Percentiles rank a stretch among this genome's conserved stretches.
These are phyloP conservation scores for Nymphalis io DNA, from an alignment of 1,140 invertebrate genomes.

Conservation along the genomic window DNA sequence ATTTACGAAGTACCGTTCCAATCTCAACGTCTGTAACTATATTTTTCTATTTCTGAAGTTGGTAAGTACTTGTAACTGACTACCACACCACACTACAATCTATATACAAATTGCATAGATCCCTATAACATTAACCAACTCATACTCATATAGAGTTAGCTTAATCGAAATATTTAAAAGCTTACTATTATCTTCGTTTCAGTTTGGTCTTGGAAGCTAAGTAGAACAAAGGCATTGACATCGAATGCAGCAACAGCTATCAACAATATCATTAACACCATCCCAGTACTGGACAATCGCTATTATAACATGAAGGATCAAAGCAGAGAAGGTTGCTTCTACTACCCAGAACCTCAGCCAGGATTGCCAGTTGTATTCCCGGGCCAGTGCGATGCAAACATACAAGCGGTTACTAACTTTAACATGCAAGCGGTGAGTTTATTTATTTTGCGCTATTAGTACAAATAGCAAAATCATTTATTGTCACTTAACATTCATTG, in stretches of 20 bases:
- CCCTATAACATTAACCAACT: neutral
- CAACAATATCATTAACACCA: conserved; percentile 40
- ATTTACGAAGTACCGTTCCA: too few relatives aligned
- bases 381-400: conserved; percentile 58
- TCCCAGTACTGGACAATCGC: conserved; percentile 50
- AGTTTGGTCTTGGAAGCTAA: conserved; percentile 63
- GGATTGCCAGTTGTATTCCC: conserved; percentile 58
- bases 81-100: too few relatives aligned
- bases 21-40: too few relatives aligned
- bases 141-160: neutral
- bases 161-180: too few relatives aligned
- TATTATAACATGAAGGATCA: conserved; percentile 54
- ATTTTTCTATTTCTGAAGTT: too few relatives aligned
- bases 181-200: neutral
- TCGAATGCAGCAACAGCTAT: conserved; percentile 42
- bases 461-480: too few relatives aligned
- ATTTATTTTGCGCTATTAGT: too few relatives aligned
- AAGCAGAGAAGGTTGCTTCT: conserved; percentile 58
- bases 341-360: conserved; percentile 56
- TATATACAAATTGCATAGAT: too few relatives aligned
- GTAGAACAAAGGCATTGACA: conserved; percentile 49
- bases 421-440: conserved; percentile 47
- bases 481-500: too few relatives aligned
- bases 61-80: too few relatives aligned
- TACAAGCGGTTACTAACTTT: conserved; percentile 53